Base-by-base conservation (phyloP, 2,888 invertebrate genomes). In the Doris montereyensis region DNA sequence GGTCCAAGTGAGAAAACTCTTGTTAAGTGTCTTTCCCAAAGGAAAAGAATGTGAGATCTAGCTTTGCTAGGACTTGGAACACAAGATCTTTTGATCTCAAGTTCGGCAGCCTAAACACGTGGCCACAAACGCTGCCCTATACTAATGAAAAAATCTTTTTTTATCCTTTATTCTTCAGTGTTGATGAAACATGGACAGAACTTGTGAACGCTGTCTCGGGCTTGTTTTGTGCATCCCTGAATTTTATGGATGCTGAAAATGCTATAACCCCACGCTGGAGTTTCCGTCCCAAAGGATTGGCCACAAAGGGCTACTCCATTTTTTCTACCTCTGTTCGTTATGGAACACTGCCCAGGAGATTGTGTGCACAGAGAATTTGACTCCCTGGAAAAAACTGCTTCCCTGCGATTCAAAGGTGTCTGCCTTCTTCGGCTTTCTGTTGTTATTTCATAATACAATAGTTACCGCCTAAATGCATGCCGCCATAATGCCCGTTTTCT, bases 301-400 rank as follows among this genome's bases (percentile, higher is more conserved):
- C 93, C 8, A 86, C 90, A 91, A 94, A 88, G 91, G 93, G 87
- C 92, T 93, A 85, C 93, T 93, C 88, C 21, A 83, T 85, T 41
- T 81, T 86, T 34, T 86, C 87, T 5, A 70, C 84, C 13, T 85
- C 85, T 68, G 83, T 91, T 26, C 83, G 92, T 57, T 98, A 98
- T 92, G 95, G 98, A 0, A 95, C 96, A n/a, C 91, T 99, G 81
- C 97, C 99, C 0, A 93, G 97, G 83, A 99, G 93, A 96, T 97
- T 86, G 97, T 98, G 2, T 99, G 99, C 90, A 99, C 99, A 0
- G 99, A 99, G 93, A 99, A 99, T 93, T 93, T 99, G 86, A 99
- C 99, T 17, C 99, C 99, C 0, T 99, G 98, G 96, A 97, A 97
- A 88, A 99, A 99, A 90, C 92, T 99, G 2, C 92, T 99, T 68